Evolutionary conservation across 1,140 invertebrate species (phyloP), one percentile per base, ranked within the genome.

Genomic region (Pseudachorutes palmiensis): DNA sequence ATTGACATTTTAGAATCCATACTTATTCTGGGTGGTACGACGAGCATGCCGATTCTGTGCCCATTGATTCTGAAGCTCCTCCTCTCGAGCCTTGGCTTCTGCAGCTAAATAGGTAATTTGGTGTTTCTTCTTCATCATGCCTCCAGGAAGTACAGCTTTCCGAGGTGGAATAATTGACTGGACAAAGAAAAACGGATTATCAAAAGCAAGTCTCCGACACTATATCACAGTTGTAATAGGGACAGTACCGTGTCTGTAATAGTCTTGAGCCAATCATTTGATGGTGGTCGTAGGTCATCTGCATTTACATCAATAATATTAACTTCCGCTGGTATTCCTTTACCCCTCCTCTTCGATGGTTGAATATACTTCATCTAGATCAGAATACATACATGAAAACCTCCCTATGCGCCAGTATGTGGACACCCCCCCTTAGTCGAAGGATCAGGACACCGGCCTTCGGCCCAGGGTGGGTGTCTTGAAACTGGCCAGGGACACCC

Each of bases 31-130:
- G 31, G 92, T 92, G 77, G 93, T 88, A 76, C 87, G 83, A 71
- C 88, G 87, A 12, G 87, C 88, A 78, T 88, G 83, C 76, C 87
- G 85, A 76, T 92, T 96, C 70, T 88, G 84, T 1, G 93, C 87
- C 94, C 94, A 97, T 78, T 92, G 88, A 77, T 94, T 95, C 78
- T 97, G 91, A 16, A 97, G 78, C 77, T 95, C 92, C 69, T 92
- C 79, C 79, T 97, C 93, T 80, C 94, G 90, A 51, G 90, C 91
- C 79, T 96, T 96, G 26, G 92, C 92, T 84, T 92, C 78, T 67
- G 82, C 89, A 9, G 94, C 93, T 65, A 97, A 82, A 79, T 97
- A 97, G 1, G 92, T 96, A 72, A 97, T 97, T 81, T 97, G 94
- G 83, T 97, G 93, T 79, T 97, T 97, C 45, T 87, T 81, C 72